These are phyloP conservation scores for Eulemur mongoz DNA, from an alignment of 2,797 vertebrate species.

Conservation along the genomic window DNA sequence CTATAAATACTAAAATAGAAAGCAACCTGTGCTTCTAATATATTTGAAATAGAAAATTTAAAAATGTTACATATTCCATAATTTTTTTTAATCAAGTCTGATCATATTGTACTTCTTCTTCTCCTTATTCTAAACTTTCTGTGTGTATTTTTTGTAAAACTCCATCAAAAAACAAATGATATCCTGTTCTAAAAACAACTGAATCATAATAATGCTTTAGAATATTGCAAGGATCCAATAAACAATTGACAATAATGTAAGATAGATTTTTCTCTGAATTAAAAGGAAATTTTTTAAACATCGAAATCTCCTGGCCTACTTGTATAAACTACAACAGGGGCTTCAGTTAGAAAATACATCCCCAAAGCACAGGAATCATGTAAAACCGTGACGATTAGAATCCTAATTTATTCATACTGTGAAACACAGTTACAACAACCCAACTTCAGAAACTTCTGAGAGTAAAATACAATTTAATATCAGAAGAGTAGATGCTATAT, in stretches of 20 bases:
- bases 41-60: background rate
- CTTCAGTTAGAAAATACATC: background rate
- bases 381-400: background rate
- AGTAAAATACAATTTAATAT: background rate
- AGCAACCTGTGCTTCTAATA: background rate
- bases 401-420: background rate
- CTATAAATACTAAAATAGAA: background rate
- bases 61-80: background rate
- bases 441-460: background rate
- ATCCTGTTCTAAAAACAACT: background rate
- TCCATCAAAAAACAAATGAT: background rate
- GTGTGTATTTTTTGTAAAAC: background rate
- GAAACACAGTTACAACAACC: background rate
- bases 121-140: background rate
- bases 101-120: background rate
- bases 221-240: background rate
- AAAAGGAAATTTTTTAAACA: background rate
- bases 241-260: background rate
- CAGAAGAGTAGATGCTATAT: background rate
- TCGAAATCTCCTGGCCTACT: background rate
- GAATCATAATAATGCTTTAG: background rate
- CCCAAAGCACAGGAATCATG: background rate
- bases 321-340: accelerated
- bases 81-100: background rate
- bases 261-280: background rate